Conservation (phyloP, 92 coral and sea anemone genomes). For the Siderastrea siderea region DNA sequence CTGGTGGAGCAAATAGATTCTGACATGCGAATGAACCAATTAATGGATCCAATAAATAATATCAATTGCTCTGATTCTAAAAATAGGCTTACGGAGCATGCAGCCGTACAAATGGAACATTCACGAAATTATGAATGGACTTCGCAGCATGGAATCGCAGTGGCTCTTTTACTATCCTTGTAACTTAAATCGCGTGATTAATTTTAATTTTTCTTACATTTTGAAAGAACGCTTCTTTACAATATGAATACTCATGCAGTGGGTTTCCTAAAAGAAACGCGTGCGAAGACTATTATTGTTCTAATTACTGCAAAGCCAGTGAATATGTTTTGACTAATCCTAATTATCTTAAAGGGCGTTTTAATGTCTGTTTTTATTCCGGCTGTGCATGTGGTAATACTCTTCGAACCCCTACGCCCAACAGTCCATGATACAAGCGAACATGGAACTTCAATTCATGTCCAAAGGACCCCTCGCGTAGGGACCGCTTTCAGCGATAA, state of each 20-base stretch:
- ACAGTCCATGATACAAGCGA: too few relatives aligned
- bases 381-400: neutral
- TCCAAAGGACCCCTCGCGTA: too few relatives aligned
- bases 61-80: neutral
- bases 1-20: neutral
- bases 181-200: too few relatives aligned
- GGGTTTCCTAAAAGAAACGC: too few relatives aligned
- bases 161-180: neutral
- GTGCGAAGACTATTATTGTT: neutral
- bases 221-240: too few relatives aligned
- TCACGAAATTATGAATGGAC: constrained; percentile 2
- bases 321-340: neutral
- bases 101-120: neutral
- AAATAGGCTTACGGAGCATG: neutral
- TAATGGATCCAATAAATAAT: neutral
- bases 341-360: neutral
- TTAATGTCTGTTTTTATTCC: neutral
- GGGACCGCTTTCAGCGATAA: too few relatives aligned
- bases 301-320: neutral
- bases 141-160: neutral
- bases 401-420: neutral
- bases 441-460: too few relatives aligned
- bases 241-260: too few relatives aligned
- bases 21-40: neutral
- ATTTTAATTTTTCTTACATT: too few relatives aligned